A percentile compares a stretch with the other conserved stretches of the same genome.
Evolutionary conservation across 2,113 vertebrate species (phyloP).

Genomic region (Vulpes vulpes): DNA sequence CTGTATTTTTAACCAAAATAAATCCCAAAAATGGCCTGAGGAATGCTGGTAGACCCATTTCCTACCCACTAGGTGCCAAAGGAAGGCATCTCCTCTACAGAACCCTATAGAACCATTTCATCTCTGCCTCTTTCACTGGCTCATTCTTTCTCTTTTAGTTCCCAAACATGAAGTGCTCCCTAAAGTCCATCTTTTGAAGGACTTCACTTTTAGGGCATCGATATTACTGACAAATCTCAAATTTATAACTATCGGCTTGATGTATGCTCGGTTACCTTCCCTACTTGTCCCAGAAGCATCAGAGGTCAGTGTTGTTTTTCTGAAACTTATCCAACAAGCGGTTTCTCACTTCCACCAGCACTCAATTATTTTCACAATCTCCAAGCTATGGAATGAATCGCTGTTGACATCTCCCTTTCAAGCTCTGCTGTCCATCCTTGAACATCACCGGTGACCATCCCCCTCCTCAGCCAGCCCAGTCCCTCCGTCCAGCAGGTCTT

Average conservation of each 20-base stretch:
- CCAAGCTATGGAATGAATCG: not conserved
- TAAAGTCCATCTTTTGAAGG: not conserved
- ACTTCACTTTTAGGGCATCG: not conserved
- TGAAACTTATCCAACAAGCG: not conserved
- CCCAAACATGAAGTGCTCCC: not conserved
- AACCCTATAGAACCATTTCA: not conserved
- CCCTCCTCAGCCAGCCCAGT: not conserved
- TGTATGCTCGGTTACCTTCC: not conserved
- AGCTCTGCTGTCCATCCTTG: not conserved
- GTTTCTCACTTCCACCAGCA: not conserved
- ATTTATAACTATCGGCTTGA: not conserved
- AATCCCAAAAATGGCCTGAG: not conserved
- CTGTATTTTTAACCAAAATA: constrained; percentile 38
- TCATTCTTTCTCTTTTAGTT: not conserved
- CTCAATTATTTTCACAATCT: not conserved
- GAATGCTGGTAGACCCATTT: not conserved
- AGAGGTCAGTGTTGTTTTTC: not conserved
- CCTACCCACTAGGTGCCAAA: not conserved
- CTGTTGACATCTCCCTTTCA: not conserved
- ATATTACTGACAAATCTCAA: not conserved
- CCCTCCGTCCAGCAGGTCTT: not conserved
- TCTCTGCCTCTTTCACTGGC: not conserved
- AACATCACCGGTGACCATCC: not conserved
- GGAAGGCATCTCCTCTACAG: not conserved
- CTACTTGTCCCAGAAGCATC: not conserved